Base-by-base conservation (phyloP, 2,113 vertebrate genomes). In the Gnathonemus echidnorhynchus region DNA sequence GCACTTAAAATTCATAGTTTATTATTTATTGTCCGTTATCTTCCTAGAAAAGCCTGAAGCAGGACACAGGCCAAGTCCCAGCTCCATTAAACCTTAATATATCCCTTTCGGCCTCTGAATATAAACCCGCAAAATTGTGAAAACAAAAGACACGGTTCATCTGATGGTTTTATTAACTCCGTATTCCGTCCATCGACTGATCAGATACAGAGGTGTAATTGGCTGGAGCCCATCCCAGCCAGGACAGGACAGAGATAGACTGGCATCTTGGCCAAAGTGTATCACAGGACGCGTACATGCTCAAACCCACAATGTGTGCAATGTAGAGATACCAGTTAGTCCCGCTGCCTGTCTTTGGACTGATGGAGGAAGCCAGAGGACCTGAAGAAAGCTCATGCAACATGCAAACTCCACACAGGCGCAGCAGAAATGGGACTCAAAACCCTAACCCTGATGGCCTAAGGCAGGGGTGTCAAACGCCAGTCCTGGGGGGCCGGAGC, bases 1-100 rank as follows among this genome's bases (percentile, higher is more conserved):
- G 74, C 35, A n/a, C 80, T 84, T 83, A 77, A 89, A 77, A 80
- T 48, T 48, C 35, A 87, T 87, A 35, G 88, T 49, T 84, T 70
- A 83, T 35, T 48, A 84, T 53, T 53, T 35, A 10, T 77, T 2
- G 5, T 46, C 35, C 74, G n/a, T 58, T 56, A 52, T 53, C 50
- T 42, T 15, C 49, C 35, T 50, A 24, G n/a, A 74, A 19, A 52
- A 45, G 74, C 35, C 49, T 21, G 88, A n/a, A 85, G 39, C 19
- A 1, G 83, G 6, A 83, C 15, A 45, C 39, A 42, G 19, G 35
- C 19, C 48, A 27, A 31, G 85, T 27, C 85, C 24, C 13, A 86
- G 19, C 24, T 1, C 42, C 21, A 86, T 86, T 49, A 86, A 86
- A 86, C 45, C 24, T 42, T 80, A 85, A 85, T 85, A 48, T n/a